These are phyloP conservation scores for Tiliacea citrago DNA, from an alignment of 2,888 invertebrate genomes.

Conservation along the genomic window DNA sequence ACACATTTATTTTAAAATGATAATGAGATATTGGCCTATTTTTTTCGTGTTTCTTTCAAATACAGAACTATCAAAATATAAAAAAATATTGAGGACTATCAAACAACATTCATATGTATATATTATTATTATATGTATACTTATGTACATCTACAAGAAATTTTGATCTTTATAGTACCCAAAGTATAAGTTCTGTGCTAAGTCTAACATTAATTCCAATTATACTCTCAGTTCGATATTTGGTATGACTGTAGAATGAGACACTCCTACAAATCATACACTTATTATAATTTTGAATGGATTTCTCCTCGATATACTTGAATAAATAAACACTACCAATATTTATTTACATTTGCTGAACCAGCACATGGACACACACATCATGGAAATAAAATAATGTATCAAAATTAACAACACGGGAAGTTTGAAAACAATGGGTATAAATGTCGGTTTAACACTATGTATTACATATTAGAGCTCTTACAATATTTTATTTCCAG, in stretches of 20 bases:
- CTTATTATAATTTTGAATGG: conserved; percentile 78
- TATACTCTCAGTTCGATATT: conserved; percentile 85
- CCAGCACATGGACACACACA: conserved; percentile 90
- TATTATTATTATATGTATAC: conserved; percentile 86
- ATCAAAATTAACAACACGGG: conserved; percentile 81
- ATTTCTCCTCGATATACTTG: conserved; percentile 80
- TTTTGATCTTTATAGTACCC: conserved; percentile 86
- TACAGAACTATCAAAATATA: conserved; percentile 92
- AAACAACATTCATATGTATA: conserved; percentile 90
- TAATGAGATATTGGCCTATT: conserved; percentile 90
- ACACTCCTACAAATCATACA: conserved; percentile 79
- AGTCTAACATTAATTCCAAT: conserved; percentile 84
- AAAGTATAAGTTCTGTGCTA: conserved; percentile 88
- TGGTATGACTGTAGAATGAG: conserved; percentile 79
- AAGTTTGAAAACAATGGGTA: conserved; percentile 79
- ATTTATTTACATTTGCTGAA: conserved; percentile 89
- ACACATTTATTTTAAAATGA: conserved; percentile 86
- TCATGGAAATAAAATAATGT: conserved; percentile 87
- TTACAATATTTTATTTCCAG: conserved; percentile 88
- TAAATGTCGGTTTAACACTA: conserved; percentile 81
- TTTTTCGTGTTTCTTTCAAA: conserved; percentile 85
- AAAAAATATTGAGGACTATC: conserved; percentile 91
- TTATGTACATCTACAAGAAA: conserved; percentile 90
- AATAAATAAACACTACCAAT: conserved; percentile 89
- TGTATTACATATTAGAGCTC: conserved; percentile 74